A percentile compares a stretch with the other conserved stretches of the same genome.
Evolutionary conservation across 2,113 vertebrate species (phyloP).

Genomic region (Illadopsis cleaveri): DNA sequence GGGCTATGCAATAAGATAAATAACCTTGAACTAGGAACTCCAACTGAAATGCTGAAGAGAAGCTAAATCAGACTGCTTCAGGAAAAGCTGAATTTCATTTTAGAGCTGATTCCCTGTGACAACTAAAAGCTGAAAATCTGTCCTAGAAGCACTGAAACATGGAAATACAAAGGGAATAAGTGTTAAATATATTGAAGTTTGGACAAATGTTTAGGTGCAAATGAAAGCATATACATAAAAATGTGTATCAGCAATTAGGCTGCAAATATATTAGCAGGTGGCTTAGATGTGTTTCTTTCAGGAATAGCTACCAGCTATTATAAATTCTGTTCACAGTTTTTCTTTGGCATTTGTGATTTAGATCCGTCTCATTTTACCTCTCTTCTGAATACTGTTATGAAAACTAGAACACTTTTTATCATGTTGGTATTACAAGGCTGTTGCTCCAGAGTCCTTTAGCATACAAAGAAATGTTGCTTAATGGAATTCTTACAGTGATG

Average conservation of each 20-base stretch:
- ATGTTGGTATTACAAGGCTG: background rate
- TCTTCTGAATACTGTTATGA: conserved; percentile 5
- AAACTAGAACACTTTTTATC: background rate
- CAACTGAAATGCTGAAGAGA: background rate
- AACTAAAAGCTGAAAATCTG: background rate
- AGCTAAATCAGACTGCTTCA: background rate
- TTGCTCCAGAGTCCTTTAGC: conserved; percentile 37
- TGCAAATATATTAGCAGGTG: background rate
- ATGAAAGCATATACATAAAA: background rate
- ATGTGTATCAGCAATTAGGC: background rate
- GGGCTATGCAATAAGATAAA: background rate
- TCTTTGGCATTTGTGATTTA: conserved; percentile 5
- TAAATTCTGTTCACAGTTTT: conserved; percentile 28
- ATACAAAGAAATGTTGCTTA: conserved; percentile 24
- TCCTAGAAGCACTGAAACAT: background rate
- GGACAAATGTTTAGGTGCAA: background rate
- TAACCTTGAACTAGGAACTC: background rate
- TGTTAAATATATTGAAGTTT: background rate
- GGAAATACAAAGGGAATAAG: background rate
- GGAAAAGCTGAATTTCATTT: background rate
- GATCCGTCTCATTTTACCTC: background rate
- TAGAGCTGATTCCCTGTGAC: background rate
- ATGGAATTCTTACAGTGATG: background rate
- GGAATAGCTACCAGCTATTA: background rate
- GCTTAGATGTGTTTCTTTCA: background rate